Percentiles rank a stretch among this genome's conserved stretches.
phyloP scores from a whole-genome alignment of 2,888 invertebrate genomes.

The Synanthedon myopaeformis region DNA sequence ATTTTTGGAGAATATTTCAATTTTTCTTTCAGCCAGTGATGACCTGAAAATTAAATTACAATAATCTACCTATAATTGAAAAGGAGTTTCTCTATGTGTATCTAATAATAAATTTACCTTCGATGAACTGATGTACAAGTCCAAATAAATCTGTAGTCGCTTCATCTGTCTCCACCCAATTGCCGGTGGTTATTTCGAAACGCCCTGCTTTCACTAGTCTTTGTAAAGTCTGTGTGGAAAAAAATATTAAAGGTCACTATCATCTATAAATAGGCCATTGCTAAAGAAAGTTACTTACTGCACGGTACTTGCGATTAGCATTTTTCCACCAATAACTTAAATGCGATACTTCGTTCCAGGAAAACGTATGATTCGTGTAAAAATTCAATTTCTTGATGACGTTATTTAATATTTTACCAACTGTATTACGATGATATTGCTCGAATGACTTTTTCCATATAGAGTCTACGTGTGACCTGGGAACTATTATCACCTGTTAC shows the following conservation, averaged over 20 bases:
- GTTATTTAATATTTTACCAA: constrained; percentile 40
- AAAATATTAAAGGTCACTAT: too few relatives aligned
- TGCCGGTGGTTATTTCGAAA: constrained; percentile 91
- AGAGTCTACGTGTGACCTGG: constrained; percentile 40
- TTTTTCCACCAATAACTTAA: constrained; percentile 52
- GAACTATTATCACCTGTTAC: constrained; percentile 45
- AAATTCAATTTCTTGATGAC: constrained; percentile 53
- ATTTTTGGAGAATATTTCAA: constrained; percentile 81
- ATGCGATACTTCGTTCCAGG: constrained; percentile 58
- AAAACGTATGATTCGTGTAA: constrained; percentile 46
- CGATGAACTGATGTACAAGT: constrained; percentile 89
- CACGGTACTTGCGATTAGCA: constrained; percentile 34
- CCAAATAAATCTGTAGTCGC: constrained; percentile 88
- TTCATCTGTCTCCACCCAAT: constrained; percentile 96
- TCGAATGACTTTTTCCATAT: constrained; percentile 48
- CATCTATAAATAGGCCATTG: too few relatives aligned
- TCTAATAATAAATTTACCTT: constrained; percentile 72
- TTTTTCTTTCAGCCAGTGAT: constrained; percentile 88
- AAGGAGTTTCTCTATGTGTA: background rate
- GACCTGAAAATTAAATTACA: constrained; percentile 69
- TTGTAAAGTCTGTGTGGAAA: constrained; percentile 70
- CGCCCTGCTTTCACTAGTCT: constrained; percentile 82
- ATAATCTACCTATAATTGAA: background rate
- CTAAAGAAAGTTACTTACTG: constrained; percentile 21
- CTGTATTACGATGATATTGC: constrained; percentile 38